Conservation (phyloP, 2,888 invertebrate genomes). For the Eugnorisma glareosa region DNA sequence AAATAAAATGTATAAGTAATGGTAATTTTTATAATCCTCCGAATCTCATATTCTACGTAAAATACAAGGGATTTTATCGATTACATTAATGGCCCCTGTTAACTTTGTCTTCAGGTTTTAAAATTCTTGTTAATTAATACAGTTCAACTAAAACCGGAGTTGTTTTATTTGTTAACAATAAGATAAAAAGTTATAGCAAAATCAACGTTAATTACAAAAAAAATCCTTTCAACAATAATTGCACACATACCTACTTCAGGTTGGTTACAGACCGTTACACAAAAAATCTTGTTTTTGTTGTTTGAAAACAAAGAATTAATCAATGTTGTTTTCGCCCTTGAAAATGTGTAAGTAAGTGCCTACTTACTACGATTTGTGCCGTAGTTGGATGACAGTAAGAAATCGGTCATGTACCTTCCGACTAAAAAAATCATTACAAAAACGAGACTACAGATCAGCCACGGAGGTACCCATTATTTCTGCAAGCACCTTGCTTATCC, state of each 20-base stretch:
- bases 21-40: not conserved
- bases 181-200: no score
- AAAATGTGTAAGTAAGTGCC: not conserved
- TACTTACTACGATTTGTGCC: not conserved
- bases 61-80: constrained; percentile 25
- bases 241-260: not conserved
- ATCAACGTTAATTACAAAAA: not conserved
- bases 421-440: not conserved
- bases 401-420: not conserved
- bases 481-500: constrained; percentile 7
- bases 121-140: constrained; percentile 75
- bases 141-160: constrained; percentile 59
- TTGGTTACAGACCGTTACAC: no score
- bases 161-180: constrained; percentile 47
- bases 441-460: not conserved
- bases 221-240: not conserved
- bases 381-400: not conserved
- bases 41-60: not conserved
- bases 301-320: not conserved
- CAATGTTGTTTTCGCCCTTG: not conserved
- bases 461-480: not conserved
- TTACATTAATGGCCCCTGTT: constrained; percentile 28
- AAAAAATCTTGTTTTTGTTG: not conserved
- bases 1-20: not conserved
- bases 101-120: constrained; percentile 60